A percentile compares a stretch with the other conserved stretches of the same genome.
These are phyloP conservation scores for Lepidochrysops patricia DNA, from an alignment of 2,888 invertebrate species.

Conservation along the genomic window DNA sequence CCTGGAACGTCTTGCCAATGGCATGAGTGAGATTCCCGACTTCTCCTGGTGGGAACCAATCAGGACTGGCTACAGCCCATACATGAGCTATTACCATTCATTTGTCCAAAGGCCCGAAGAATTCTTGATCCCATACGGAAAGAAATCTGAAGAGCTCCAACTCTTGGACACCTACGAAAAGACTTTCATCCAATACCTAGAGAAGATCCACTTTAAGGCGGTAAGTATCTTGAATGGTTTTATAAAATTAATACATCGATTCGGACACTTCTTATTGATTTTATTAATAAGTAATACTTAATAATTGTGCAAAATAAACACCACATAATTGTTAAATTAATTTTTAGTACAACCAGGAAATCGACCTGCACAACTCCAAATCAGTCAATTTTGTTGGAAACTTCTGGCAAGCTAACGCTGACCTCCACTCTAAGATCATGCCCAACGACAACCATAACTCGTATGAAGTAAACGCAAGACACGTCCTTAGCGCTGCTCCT, in stretches of 20 bases:
- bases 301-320: too few species aligned
- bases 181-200: conserved; percentile 61
- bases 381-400: conserved; percentile 59
- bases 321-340: too few species aligned
- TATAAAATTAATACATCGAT: background rate
- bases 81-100: conserved; percentile 31
- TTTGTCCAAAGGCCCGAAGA: conserved; percentile 43
- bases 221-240: conserved; percentile 40
- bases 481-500: conserved; percentile 39
- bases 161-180: conserved; percentile 77
- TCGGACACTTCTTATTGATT: background rate
- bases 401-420: conserved; percentile 69
- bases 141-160: conserved; percentile 55
- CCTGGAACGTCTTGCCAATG: conserved; percentile 79
- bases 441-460: conserved; percentile 61
- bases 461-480: conserved; percentile 72
- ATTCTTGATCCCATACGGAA: conserved; percentile 74
- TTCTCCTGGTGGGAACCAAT: conserved; percentile 79
- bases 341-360: conserved; percentile 46
- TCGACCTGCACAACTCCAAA: conserved; percentile 46
- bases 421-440: conserved; percentile 48
- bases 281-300: background rate
- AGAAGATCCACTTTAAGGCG: conserved; percentile 76
- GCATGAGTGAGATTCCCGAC: conserved; percentile 75
- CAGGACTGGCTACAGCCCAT: conserved; percentile 41